These are phyloP conservation scores for Neria commutata DNA, from an alignment of 2,888 invertebrate species.

Conservation along the genomic window DNA sequence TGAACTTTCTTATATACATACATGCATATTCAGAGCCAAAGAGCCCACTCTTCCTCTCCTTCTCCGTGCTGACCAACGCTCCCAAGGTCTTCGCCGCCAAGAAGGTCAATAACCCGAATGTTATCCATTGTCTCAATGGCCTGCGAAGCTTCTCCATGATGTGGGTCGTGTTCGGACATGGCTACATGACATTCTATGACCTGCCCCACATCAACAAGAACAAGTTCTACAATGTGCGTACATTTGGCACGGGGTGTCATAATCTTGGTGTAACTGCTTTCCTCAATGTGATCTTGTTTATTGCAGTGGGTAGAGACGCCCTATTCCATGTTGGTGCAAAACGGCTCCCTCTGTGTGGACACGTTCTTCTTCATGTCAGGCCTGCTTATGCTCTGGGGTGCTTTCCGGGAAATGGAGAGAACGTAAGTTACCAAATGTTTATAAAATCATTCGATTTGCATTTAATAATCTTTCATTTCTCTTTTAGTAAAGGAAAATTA, in stretches of 20 bases:
- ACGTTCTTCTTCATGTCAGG: constrained; percentile 71
- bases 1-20: too few relatives aligned
- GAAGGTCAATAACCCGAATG: constrained; percentile 51
- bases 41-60: constrained; percentile 48
- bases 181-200: constrained; percentile 58
- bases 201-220: constrained; percentile 55
- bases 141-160: constrained; percentile 62
- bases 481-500: constrained; percentile 50
- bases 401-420: constrained; percentile 58
- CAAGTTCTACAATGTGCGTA: constrained; percentile 42
- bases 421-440: constrained; percentile 39
- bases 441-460: too few relatives aligned
- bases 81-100: constrained; percentile 60
- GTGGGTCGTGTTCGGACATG: constrained; percentile 64
- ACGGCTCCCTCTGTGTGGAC: constrained; percentile 67
- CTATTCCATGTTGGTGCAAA: constrained; percentile 56
- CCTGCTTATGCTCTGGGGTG: constrained; percentile 63
- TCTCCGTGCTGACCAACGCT: constrained; percentile 62
- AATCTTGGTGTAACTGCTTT: not conserved
- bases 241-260: constrained; percentile 3
- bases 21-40: constrained; percentile 44
- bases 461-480: not conserved
- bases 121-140: constrained; percentile 62
- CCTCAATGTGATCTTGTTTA: not conserved
- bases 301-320: constrained; percentile 54